Conservation (phyloP, 2,797 vertebrate species). For the Melanogrammus aeglefinus region DNA sequence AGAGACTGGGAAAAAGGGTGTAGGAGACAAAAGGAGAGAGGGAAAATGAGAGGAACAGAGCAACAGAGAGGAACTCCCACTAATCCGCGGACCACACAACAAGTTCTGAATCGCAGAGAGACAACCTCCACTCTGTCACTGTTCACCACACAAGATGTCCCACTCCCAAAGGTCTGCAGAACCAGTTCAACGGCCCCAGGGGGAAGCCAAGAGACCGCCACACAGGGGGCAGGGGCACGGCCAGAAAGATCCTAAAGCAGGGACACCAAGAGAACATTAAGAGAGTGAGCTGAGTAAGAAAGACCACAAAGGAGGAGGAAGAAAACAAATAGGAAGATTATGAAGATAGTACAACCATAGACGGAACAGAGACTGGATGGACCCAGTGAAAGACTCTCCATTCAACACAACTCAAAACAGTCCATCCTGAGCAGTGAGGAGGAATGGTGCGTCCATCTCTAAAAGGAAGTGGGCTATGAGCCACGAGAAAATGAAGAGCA, state of each 20-base stretch:
- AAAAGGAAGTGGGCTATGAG: too few species aligned
- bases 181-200: neutral
- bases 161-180: neutral
- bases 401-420: neutral
- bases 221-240: neutral
- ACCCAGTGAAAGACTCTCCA: neutral
- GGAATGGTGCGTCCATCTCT: neutral
- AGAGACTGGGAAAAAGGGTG: neutral
- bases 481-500: too few species aligned
- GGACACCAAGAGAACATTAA: neutral
- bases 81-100: constrained; percentile 22
- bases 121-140: constrained; percentile 23
- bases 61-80: constrained; percentile 20
- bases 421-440: neutral
- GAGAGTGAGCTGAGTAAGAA: neutral
- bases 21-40: constrained; percentile 16
- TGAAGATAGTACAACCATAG: neutral
- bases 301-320: neutral
- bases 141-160: constrained; percentile 33
- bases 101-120: neutral
- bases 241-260: neutral
- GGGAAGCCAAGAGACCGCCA: neutral
- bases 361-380: neutral
- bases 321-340: neutral
- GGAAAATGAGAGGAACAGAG: neutral